Conservation (phyloP, 2,797 vertebrate species). For the Chaetophractus vellerosus region DNA sequence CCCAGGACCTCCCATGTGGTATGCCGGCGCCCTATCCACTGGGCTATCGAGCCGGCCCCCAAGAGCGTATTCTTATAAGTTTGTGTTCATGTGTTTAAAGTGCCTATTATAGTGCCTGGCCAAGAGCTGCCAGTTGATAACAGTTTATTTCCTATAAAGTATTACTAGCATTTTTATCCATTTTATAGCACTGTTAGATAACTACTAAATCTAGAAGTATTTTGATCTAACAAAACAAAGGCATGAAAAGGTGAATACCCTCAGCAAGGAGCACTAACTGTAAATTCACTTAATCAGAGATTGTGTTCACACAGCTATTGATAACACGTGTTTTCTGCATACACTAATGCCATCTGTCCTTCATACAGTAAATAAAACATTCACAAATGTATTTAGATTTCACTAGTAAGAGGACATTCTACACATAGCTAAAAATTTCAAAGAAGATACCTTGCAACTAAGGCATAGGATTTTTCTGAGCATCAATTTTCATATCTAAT, state of each 20-base stretch:
- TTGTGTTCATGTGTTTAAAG: not conserved
- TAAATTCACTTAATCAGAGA: conserved; percentile 13
- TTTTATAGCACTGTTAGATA: not conserved
- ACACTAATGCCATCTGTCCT: not conserved
- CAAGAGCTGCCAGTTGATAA: not conserved
- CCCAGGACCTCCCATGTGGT: no score
- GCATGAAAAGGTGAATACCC: not conserved
- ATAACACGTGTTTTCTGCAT: conserved; percentile 23
- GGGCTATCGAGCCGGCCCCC: no score
- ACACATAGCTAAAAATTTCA: not conserved
- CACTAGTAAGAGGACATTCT: not conserved
- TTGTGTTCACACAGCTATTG: not conserved
- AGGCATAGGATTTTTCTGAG: not conserved
- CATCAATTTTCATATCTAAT: not conserved
- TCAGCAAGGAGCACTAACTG: not conserved
- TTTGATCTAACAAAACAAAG: conserved; percentile 44
- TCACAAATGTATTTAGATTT: conserved; percentile 16
- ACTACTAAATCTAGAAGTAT: not conserved
- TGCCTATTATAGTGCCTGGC: not conserved
- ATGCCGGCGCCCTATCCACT: no score
- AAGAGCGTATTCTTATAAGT: not conserved
- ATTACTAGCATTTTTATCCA: not conserved
- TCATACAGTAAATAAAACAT: not conserved
- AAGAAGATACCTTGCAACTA: not conserved
- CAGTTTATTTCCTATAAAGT: not conserved